These are phyloP conservation scores for Diplodus sargus DNA, from an alignment of 2,797 vertebrate genomes.

Conservation along the genomic window DNA sequence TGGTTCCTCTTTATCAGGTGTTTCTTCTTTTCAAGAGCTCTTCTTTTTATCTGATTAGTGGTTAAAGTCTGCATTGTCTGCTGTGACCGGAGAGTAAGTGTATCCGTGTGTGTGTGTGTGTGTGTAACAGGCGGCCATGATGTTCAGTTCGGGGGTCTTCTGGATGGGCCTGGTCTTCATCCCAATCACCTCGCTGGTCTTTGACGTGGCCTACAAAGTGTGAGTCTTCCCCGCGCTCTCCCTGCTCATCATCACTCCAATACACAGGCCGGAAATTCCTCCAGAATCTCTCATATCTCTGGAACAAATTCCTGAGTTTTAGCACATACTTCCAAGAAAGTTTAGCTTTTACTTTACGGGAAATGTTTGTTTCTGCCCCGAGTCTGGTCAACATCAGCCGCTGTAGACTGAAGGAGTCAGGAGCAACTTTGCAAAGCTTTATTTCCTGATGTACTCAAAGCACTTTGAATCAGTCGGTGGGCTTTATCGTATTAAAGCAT, in stretches of 20 bases:
- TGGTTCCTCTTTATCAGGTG: constrained; percentile 57
- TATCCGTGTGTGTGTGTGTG: constrained; percentile 45
- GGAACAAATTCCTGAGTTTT: constrained; percentile 41
- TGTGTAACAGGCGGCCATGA: constrained; percentile 90
- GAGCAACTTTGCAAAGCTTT: constrained; percentile 36
- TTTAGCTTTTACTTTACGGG: constrained; percentile 26
- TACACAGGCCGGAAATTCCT: constrained; percentile 62
- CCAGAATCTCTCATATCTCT: constrained; percentile 50
- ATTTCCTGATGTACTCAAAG: constrained; percentile 11
- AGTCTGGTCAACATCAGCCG: constrained; percentile 45
- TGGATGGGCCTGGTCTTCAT: constrained; percentile 97
- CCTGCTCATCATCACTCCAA: constrained; percentile 58
- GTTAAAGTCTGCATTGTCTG: constrained; percentile 58
- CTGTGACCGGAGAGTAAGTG: constrained; percentile 43
- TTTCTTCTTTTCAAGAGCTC: constrained; percentile 54
- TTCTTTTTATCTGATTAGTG: constrained; percentile 54
- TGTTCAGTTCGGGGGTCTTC: constrained; percentile 96
- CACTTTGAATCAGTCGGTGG: background rate
- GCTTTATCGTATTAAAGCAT: constrained; percentile 14
- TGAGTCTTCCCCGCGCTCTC: constrained; percentile 84
- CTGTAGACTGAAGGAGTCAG: constrained; percentile 46
- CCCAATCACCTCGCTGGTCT: constrained; percentile 93
- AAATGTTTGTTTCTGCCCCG: constrained; percentile 16
- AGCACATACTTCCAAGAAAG: constrained; percentile 12
- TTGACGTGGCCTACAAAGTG: constrained; percentile 98